Evolutionary conservation across 1,140 invertebrate genomes (phyloP).

Genomic region (Drosophila mojavensis): DNA sequence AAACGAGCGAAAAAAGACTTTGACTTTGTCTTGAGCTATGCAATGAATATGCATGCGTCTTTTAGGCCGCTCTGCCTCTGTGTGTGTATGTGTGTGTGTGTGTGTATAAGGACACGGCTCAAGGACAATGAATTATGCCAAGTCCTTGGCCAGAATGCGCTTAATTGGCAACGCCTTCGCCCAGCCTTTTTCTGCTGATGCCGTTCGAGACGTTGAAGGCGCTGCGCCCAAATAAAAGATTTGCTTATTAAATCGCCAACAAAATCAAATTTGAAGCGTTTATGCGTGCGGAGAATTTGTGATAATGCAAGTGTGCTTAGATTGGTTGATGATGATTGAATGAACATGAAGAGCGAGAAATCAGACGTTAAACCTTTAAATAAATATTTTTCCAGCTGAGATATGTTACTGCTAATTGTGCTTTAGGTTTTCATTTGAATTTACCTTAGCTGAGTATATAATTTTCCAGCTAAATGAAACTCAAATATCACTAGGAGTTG

Average conservation of each 20-base stretch:
- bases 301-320: neutral
- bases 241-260: slow-evolving; percentile 73
- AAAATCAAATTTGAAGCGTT: slow-evolving; percentile 3
- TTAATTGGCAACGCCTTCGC: slow-evolving; percentile 70
- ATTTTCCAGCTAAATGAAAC: no score
- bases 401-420: no score
- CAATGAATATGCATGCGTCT: slow-evolving; percentile 52
- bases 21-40: slow-evolving; percentile 28
- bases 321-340: no score
- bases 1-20: slow-evolving; percentile 14
- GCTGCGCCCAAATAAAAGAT: slow-evolving; percentile 59
- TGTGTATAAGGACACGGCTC: slow-evolving; percentile 12
- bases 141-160: slow-evolving; percentile 19
- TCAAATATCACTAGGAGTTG: no score
- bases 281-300: neutral
- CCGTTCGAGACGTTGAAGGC: slow-evolving; percentile 31
- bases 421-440: no score
- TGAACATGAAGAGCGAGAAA: no score
- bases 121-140: slow-evolving; percentile 61
- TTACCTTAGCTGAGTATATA: no score
- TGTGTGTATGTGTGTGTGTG: neutral
- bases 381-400: no score
- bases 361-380: no score
- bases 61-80: neutral
- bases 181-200: slow-evolving; percentile 58